Base-by-base conservation (phyloP, 2,113 vertebrate genomes). In the Centropus unirufus region DNA sequence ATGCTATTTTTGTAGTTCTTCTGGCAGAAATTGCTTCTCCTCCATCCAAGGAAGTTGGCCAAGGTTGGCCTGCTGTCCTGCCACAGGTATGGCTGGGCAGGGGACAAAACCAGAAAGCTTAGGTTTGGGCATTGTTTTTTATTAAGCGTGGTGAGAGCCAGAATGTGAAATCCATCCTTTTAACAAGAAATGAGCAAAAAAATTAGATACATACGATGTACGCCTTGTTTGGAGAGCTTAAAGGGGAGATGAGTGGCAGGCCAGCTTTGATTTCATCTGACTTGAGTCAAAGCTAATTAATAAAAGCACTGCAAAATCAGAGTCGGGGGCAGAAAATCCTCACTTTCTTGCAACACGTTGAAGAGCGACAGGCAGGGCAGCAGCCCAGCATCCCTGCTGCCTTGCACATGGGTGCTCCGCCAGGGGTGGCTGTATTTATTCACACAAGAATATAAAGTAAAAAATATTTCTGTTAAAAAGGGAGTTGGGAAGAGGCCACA, bases 1-100 rank as follows among this genome's bases (percentile, higher is more conserved):
- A 84, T 51, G 49, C 51, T 87, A 66, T 76, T 94, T 93, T 91
- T 66, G 61, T 40, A 95, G 54, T 51, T 81, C 67, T 91, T 77
- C 61, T 81, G 85, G 86, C 83, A 95, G 92, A 76, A 94, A 92
- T 30, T 39, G 69, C 58, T 57, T 79, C 61, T 81, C n/a, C 49
- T 80, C 83, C 40, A 55, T 7, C 32, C 4, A 27, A 87, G 74
- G 61, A 72, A 79, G 18, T 1, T n/a, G 85, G 78, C 29, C 1
- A 7, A 20, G 21, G 42, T 23, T 40, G 47, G 44, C 6, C 1
- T 9, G 21, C 13, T 59, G 18, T 73, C 44, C 47, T 52, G 36
- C 74, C 58, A 42, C 42, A 80, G 75, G 84, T 81, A 89, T 5
- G 9, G 36, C 49, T 63, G 32, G 68, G 47, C 42, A 73, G 22